phyloP scores from a whole-genome alignment of 2,113 vertebrate genomes.

The Antechinus flavipes region DNA sequence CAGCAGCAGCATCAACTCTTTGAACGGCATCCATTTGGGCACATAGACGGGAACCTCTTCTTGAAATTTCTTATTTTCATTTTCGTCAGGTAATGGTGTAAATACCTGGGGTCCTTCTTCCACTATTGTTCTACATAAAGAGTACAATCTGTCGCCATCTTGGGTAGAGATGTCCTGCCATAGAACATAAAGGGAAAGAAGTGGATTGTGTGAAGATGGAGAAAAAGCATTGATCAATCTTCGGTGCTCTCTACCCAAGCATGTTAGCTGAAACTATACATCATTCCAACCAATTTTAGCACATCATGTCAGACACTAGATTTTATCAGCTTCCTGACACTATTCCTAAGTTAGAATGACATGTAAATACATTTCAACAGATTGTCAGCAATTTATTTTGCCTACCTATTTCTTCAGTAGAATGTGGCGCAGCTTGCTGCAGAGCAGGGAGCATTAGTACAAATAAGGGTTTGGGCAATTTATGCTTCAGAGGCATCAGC shows the following conservation, averaged over 20 bases:
- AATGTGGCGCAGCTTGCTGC: background rate
- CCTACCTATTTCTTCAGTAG: background rate
- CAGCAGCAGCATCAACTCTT: slow-evolving; percentile 92
- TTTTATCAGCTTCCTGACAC: slow-evolving; percentile 44
- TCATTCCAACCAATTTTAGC: slow-evolving; percentile 29
- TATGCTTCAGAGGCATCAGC: background rate
- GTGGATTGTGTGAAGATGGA: background rate
- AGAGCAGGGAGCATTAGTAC: background rate
- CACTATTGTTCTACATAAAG: slow-evolving; percentile 91
- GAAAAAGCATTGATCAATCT: background rate
- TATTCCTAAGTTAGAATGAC: background rate
- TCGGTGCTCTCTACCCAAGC: background rate
- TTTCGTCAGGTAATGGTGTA: slow-evolving; percentile 91
- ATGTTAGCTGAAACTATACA: background rate
- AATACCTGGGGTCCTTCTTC: slow-evolving; percentile 95
- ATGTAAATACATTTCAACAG: background rate
- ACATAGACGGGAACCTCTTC: slow-evolving; percentile 94
- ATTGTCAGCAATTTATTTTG: background rate
- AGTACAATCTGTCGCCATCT: slow-evolving; percentile 92
- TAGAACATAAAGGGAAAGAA: background rate
- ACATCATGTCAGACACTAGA: background rate
- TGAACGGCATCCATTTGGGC: slow-evolving; percentile 94
- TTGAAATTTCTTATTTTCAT: slow-evolving; percentile 92
- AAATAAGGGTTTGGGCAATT: background rate
- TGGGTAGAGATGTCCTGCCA: slow-evolving; percentile 96